These are phyloP conservation scores for Masnerella sp. DNA, from an alignment of 2,888 invertebrate genomes.

Conservation along the genomic window DNA sequence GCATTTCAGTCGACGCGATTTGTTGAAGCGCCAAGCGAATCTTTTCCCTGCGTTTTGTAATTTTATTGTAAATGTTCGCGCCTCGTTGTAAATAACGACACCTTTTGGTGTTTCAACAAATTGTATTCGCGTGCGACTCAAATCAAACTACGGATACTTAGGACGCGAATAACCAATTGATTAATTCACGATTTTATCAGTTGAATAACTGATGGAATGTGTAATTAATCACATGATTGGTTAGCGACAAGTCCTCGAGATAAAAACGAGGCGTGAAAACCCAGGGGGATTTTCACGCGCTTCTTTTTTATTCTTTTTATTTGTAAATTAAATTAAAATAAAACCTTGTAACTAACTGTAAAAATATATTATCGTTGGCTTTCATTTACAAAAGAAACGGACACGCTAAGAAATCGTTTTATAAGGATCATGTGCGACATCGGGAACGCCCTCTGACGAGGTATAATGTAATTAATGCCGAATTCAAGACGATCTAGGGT, in stretches of 20 bases:
- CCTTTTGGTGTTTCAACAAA: conserved; percentile 29
- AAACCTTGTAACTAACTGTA: conserved; percentile 4
- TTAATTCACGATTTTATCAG: no score
- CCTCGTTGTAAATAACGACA: conserved; percentile 48
- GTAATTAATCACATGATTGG: background rate
- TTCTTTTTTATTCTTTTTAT: conserved; percentile 22
- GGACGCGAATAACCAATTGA: no score
- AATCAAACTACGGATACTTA: background rate
- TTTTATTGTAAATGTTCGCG: conserved; percentile 25
- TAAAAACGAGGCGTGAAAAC: conserved; percentile 16
- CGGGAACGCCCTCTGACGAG: conserved; percentile 25
- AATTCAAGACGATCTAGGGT: conserved; percentile 7
- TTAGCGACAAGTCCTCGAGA: background rate
- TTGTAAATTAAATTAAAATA: conserved; percentile 18
- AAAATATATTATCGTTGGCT: conserved; percentile 35
- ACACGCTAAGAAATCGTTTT: conserved; percentile 44
- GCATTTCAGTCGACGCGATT: conserved; percentile 24
- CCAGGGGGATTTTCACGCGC: conserved; percentile 5
- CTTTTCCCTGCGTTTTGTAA: conserved; percentile 17
- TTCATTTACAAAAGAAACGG: conserved; percentile 41
- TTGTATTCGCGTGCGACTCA: conserved; percentile 10
- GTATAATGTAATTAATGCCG: conserved; percentile 14
- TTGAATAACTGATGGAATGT: no score
- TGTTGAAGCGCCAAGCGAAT: conserved; percentile 29
- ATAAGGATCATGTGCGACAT: conserved; percentile 54